A percentile compares a stretch with the other conserved stretches of the same genome.
Conservation (phyloP, 2,888 invertebrate genomes). For the Ariolimax columbianus region DNA sequence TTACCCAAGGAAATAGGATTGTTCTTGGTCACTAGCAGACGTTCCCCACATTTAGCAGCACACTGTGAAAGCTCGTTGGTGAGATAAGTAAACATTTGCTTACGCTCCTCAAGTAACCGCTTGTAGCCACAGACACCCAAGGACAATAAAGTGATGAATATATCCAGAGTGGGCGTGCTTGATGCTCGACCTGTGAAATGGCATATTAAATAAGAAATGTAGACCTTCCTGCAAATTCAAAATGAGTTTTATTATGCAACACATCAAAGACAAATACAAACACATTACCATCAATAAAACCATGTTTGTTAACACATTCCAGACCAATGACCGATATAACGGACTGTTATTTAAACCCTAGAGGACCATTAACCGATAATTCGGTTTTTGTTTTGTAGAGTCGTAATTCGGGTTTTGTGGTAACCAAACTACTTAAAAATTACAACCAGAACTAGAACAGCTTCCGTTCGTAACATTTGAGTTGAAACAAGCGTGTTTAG, state of each 20-base stretch:
- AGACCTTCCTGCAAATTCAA: not conserved
- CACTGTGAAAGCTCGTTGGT: slow-evolving; percentile 81
- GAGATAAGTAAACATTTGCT: slow-evolving; percentile 83
- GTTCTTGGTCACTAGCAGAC: slow-evolving; percentile 82
- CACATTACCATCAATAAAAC: no score
- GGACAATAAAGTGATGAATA: slow-evolving; percentile 87
- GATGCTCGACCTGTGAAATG: slow-evolving; percentile 84
- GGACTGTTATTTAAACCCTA: no score
- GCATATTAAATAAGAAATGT: not conserved
- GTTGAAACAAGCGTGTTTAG: no score
- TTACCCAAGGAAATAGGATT: slow-evolving; percentile 87
- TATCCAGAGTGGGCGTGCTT: slow-evolving; percentile 85
- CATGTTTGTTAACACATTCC: no score
- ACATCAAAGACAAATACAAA: not conserved
- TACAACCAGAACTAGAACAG: no score
- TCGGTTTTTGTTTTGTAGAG: no score
- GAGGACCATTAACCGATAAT: no score
- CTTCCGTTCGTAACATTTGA: no score
- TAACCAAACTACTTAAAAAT: no score
- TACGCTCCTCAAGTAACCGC: slow-evolving; percentile 82
- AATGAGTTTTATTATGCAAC: not conserved
- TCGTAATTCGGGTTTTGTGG: no score
- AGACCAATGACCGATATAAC: no score
- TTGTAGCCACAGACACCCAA: slow-evolving; percentile 85
- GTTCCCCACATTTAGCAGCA: slow-evolving; percentile 82